These are phyloP conservation scores for Pheucticus melanocephalus DNA, from an alignment of 2,113 vertebrate genomes.

Conservation along the genomic window DNA sequence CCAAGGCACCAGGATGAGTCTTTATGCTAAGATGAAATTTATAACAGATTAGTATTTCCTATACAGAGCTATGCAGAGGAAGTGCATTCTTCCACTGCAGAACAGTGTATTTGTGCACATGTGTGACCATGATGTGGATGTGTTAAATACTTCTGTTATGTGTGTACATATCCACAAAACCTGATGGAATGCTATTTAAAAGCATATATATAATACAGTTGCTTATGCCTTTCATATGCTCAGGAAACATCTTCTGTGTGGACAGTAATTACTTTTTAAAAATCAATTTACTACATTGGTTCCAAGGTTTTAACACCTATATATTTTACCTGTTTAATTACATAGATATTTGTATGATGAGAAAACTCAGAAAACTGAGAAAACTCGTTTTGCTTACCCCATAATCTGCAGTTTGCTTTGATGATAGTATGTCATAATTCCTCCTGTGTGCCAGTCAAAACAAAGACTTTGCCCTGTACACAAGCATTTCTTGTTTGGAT, in stretches of 20 bases:
- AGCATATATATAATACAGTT: neutral
- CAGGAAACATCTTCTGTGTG: neutral
- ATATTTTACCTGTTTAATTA: neutral
- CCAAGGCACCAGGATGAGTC: neutral
- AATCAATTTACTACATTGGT: neutral
- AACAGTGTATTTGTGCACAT: neutral
- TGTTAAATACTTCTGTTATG: neutral
- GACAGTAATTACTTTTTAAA: neutral
- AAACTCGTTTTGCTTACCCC: constrained; percentile 17
- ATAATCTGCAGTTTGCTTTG: constrained; percentile 41
- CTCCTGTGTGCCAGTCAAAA: constrained; percentile 49
- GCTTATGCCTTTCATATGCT: neutral
- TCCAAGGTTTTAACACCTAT: neutral
- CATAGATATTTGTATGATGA: neutral
- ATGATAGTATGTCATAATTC: constrained; percentile 48
- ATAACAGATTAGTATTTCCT: neutral
- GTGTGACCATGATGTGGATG: neutral
- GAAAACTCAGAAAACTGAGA: constrained; percentile 26
- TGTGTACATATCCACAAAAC: neutral
- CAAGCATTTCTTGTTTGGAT: constrained; percentile 54
- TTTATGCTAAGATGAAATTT: neutral
- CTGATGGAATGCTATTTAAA: neutral
- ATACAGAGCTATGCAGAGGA: neutral
- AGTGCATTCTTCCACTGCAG: neutral
- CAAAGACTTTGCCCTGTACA: constrained; percentile 44